phyloP scores from a whole-genome alignment of 1,140 invertebrate species.

The Gerris buenoi region DNA sequence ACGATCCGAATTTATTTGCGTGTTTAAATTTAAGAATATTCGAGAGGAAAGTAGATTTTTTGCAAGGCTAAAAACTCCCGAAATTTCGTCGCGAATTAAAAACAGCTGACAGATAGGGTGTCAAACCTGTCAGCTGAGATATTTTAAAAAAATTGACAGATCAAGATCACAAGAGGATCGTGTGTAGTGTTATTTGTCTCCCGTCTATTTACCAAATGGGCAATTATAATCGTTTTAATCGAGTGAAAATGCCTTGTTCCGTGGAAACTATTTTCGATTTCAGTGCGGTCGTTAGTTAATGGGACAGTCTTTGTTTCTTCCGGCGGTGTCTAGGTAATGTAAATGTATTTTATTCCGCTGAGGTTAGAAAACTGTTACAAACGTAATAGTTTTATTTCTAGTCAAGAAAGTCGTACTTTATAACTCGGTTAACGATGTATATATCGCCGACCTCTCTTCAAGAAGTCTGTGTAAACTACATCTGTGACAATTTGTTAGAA shows the following conservation, averaged over 20 bases:
- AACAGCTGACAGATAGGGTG: not conserved
- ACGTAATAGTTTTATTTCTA: not conserved
- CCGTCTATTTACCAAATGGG: not conserved
- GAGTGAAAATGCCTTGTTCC: not conserved
- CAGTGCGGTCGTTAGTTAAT: not conserved
- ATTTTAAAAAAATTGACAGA: not conserved
- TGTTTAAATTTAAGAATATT: no score
- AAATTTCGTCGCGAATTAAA: no score
- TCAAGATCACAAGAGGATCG: not conserved
- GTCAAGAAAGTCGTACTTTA: not conserved
- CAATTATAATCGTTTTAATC: not conserved
- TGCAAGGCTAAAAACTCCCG: no score
- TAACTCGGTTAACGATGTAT: slow-evolving; percentile 34
- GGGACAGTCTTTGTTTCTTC: no score
- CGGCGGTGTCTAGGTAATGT: no score
- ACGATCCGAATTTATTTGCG: no score
- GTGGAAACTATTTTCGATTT: not conserved
- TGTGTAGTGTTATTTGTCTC: not conserved
- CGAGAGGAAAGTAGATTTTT: no score
- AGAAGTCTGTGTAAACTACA: slow-evolving; percentile 49
- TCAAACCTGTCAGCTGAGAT: not conserved
- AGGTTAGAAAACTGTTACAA: not conserved
- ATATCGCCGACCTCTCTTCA: slow-evolving; percentile 46
- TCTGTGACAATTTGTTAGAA: slow-evolving; percentile 47
- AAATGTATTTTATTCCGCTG: not conserved